phyloP scores from a whole-genome alignment of 2,113 vertebrate genomes.

The Oxyruncus cristatus region DNA sequence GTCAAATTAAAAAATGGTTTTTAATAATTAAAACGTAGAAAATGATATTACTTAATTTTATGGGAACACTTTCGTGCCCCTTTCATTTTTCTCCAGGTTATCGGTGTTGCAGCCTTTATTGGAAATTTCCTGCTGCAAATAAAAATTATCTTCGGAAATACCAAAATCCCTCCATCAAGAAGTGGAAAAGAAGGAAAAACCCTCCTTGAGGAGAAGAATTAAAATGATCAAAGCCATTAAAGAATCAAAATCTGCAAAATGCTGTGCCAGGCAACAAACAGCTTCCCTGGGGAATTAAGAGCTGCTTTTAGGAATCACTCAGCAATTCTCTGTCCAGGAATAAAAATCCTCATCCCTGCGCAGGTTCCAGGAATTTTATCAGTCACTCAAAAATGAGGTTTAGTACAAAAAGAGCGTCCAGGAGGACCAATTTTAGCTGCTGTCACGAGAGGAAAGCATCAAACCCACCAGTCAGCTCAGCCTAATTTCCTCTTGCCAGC shows the following conservation, averaged over 20 bases:
- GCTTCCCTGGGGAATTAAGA: background rate
- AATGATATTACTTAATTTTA: too few species aligned
- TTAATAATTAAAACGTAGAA: too few species aligned
- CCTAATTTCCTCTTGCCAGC: background rate
- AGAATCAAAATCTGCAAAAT: background rate
- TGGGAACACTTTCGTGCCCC: background rate
- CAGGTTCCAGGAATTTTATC: accelerated
- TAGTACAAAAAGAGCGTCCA: accelerated
- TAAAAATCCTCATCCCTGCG: background rate
- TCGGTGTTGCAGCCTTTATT: background rate
- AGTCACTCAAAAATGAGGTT: background rate
- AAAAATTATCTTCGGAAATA: background rate
- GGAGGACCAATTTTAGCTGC: background rate
- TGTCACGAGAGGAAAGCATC: background rate
- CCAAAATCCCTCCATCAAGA: background rate
- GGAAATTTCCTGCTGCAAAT: background rate
- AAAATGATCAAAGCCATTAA: background rate
- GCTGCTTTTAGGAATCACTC: background rate
- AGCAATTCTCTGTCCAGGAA: background rate
- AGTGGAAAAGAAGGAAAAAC: background rate
- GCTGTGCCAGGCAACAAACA: background rate
- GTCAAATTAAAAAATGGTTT: background rate
- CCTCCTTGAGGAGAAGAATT: background rate
- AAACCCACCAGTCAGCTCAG: background rate
- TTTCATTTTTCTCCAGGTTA: background rate